phyloP scores from a whole-genome alignment of 1,140 invertebrate genomes.

The Drosophila punjabiensis region DNA sequence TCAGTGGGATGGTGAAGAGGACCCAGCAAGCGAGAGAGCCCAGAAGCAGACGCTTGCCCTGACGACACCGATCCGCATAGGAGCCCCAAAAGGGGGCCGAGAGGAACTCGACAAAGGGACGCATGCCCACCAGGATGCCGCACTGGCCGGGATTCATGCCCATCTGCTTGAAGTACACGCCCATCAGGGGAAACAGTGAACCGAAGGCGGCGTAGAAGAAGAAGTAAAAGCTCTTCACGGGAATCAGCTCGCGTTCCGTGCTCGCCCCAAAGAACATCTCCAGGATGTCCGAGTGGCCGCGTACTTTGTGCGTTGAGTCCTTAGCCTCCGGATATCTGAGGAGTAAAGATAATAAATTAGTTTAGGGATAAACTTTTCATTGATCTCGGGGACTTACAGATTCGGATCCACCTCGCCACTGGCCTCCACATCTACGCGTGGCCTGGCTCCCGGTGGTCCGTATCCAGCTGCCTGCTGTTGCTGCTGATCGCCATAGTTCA shows the following conservation, averaged over 20 bases:
- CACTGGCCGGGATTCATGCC: constrained; percentile 98
- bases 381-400: constrained; percentile 84
- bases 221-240: constrained; percentile 99
- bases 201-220: constrained; percentile 99
- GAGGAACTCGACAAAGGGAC: constrained; percentile 99
- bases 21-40: constrained; percentile 97
- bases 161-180: constrained; percentile 99
- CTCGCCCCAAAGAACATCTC: constrained; percentile 92
- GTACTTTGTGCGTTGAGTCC: constrained; percentile 95
- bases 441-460: constrained; percentile 85
- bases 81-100: constrained; percentile 99
- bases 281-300: constrained; percentile 92
- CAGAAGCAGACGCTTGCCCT: constrained; percentile 95
- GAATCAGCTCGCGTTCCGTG: constrained; percentile 95
- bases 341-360: neutral
- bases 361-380: neutral
- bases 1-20: constrained; percentile 97
- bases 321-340: constrained; percentile 91
- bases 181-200: constrained; percentile 98
- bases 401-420: constrained; percentile 91
- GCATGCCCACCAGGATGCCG: constrained; percentile 95
- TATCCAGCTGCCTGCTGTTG: constrained; percentile 57
- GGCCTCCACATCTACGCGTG: constrained; percentile 91
- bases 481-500: constrained; percentile 44
- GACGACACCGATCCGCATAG: constrained; percentile 96